Evolutionary conservation across 1,140 invertebrate species (phyloP).

Genomic region (Drosophila yakuba): DNA sequence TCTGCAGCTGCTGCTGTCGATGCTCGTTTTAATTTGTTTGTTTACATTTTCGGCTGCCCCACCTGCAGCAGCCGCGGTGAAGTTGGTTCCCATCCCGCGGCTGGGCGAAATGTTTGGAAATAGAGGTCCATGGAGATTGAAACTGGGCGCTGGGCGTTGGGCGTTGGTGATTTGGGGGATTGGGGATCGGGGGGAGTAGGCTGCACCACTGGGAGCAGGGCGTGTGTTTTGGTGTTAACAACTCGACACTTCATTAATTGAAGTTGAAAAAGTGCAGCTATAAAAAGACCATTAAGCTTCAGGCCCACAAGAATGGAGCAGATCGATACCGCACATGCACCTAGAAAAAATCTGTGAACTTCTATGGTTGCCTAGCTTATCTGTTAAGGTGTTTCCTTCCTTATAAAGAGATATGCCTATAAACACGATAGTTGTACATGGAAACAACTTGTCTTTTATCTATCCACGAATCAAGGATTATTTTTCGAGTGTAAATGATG

Average conservation of each 20-base stretch:
- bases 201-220: conserved; percentile 30
- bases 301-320: conserved; percentile 31
- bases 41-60: conserved; percentile 69
- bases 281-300: conserved; percentile 79
- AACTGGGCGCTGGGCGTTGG: neutral
- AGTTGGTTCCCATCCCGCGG: conserved; percentile 66
- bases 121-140: conserved; percentile 37
- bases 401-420: too few relatives aligned
- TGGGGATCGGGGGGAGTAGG: neutral
- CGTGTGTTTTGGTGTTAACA: conserved; percentile 78
- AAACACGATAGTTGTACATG: too few relatives aligned
- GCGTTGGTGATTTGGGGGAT: neutral
- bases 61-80: conserved; percentile 41
- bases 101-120: conserved; percentile 73
- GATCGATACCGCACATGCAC: conserved; percentile 16
- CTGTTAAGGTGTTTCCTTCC: neutral
- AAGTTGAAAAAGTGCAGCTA: conserved; percentile 79
- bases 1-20: conserved; percentile 58
- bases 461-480: too few relatives aligned
- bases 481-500: conserved; percentile 8
- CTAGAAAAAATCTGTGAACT: neutral
- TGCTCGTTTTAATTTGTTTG: conserved; percentile 81
- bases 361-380: neutral
- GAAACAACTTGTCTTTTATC: too few relatives aligned
- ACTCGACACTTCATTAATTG: conserved; percentile 83